These are phyloP conservation scores for Tortricodes alternella DNA, from an alignment of 2,888 invertebrate species.

Conservation along the genomic window DNA sequence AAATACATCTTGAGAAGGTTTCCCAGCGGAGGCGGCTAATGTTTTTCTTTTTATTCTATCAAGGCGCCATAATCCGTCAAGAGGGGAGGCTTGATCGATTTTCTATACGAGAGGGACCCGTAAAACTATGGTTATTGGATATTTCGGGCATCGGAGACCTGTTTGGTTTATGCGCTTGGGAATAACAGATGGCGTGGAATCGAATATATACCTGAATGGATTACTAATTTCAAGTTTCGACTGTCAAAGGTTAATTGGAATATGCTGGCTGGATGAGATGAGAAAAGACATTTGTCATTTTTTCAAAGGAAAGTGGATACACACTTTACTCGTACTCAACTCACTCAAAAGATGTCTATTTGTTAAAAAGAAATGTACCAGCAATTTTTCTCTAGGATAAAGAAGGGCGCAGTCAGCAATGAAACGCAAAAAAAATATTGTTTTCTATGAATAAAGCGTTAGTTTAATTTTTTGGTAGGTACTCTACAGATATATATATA, in stretches of 20 bases:
- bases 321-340: too few species aligned
- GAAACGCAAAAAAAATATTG: too few species aligned
- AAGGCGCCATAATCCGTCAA: conserved; percentile 74
- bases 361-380: too few species aligned
- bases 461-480: too few species aligned
- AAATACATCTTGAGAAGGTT: conserved; percentile 58
- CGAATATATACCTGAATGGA: not conserved
- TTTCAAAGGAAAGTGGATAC: too few species aligned
- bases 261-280: not conserved
- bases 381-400: too few species aligned
- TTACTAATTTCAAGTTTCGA: conserved; percentile 1
- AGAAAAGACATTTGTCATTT: too few species aligned
- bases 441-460: too few species aligned
- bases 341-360: too few species aligned
- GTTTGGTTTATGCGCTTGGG: conserved; percentile 55
- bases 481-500: too few species aligned
- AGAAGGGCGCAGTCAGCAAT: too few species aligned
- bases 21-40: conserved; percentile 67
- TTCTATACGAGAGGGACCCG: conserved; percentile 60
- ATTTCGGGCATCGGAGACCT: conserved; percentile 63
- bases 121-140: conserved; percentile 80
- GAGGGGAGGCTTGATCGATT: conserved; percentile 66
- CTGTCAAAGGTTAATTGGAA: not conserved
- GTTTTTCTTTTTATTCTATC: conserved; percentile 78
- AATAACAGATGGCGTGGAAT: conserved; percentile 40